phyloP scores from a whole-genome alignment of 2,113 vertebrate species.

The Herpetotheres cachinnans region DNA sequence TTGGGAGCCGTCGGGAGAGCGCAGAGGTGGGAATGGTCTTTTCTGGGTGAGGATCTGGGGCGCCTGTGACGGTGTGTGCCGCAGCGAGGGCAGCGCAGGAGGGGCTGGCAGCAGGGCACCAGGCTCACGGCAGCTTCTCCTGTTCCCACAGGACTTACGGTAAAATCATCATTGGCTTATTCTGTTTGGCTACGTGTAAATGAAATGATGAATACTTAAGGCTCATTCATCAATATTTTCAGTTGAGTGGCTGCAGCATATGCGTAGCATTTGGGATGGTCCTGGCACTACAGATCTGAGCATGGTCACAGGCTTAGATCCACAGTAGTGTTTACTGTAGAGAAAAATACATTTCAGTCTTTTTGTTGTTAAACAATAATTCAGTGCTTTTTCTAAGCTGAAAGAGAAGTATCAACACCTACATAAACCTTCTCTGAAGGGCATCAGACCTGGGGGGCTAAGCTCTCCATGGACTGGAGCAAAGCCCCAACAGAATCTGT shows the following conservation, averaged over 20 bases:
- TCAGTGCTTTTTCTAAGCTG: neutral
- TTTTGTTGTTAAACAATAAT: neutral
- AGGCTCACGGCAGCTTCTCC: slow-evolving; percentile 36
- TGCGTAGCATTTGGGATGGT: neutral
- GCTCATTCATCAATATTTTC: slow-evolving; percentile 21
- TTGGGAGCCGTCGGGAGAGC: neutral
- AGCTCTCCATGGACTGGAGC: neutral
- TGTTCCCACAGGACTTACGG: neutral
- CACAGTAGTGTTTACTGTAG: neutral
- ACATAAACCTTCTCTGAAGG: neutral
- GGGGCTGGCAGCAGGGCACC: slow-evolving; percentile 23
- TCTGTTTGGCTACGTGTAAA: neutral
- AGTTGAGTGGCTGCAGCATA: slow-evolving; percentile 19
- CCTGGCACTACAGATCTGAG: neutral
- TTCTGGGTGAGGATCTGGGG: slow-evolving; percentile 12
- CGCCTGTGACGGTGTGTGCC: neutral
- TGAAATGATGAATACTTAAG: neutral
- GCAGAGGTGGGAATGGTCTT: slow-evolving; percentile 23
- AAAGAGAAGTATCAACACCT: neutral
- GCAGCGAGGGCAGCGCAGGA: neutral
- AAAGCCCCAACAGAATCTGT: neutral
- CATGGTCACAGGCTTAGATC: neutral
- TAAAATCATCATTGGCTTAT: neutral
- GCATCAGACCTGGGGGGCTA: neutral
- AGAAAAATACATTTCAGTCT: neutral